Evolutionary conservation across 2,113 vertebrate genomes (phyloP).

Genomic region (Climacteris rufus): DNA sequence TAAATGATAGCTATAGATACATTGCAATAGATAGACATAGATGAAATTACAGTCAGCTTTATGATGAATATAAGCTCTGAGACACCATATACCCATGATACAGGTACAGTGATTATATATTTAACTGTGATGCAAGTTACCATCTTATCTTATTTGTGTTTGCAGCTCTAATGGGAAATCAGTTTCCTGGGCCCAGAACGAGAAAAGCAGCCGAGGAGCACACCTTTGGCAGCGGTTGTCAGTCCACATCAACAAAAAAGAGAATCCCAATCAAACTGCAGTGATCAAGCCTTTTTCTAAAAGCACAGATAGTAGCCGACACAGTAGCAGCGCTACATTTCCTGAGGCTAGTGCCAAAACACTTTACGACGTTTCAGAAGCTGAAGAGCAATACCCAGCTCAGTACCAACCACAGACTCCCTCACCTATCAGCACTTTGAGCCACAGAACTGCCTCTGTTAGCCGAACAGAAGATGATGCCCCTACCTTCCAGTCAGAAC

Average conservation of each 20-base stretch:
- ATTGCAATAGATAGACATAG: not conserved
- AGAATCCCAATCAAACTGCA: conserved; percentile 92
- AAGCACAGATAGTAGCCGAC: conserved; percentile 80
- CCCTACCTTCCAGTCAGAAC: conserved; percentile 80
- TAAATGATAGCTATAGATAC: not conserved
- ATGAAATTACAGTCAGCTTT: not conserved
- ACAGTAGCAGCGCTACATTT: conserved; percentile 67
- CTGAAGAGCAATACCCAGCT: conserved; percentile 83
- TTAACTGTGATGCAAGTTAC: not conserved
- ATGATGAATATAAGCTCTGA: not conserved
- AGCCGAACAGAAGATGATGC: conserved; percentile 78
- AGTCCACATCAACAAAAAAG: conserved; percentile 95
- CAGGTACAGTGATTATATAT: not conserved
- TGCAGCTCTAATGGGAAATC: conserved; percentile 96
- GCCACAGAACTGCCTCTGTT: conserved; percentile 79
- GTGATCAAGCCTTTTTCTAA: conserved; percentile 98
- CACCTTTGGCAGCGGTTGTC: conserved; percentile 97
- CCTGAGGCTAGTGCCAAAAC: conserved; percentile 80
- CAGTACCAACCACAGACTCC: conserved; percentile 84
- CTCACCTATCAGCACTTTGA: conserved; percentile 90
- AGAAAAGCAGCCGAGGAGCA: conserved; percentile 86
- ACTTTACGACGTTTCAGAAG: conserved; percentile 83
- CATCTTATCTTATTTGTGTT: not conserved
- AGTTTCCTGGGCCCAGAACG: conserved; percentile 93
- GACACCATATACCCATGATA: not conserved